Conservation (phyloP, 2,113 vertebrate genomes). For the Anoura caudifer region DNA sequence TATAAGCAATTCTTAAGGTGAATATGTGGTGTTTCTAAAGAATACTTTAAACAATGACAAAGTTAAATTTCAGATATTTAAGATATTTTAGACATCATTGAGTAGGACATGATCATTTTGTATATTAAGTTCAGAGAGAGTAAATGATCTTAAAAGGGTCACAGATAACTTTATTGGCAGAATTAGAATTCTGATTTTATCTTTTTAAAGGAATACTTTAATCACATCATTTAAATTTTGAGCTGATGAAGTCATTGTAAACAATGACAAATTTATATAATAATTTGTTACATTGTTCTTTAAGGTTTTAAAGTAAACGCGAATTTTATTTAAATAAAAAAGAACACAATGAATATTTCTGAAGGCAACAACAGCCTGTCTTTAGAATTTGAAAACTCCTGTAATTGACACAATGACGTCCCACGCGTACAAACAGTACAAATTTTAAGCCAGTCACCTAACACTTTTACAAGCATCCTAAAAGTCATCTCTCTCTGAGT, state of each 20-base stretch:
- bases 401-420: background rate
- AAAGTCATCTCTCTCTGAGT: background rate
- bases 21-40: background rate
- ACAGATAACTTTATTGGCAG: background rate
- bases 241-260: background rate
- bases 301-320: background rate
- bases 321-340: background rate
- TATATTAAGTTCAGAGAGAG: background rate
- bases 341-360: background rate
- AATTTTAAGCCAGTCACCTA: background rate
- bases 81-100: background rate
- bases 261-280: background rate
- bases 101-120: background rate
- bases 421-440: background rate
- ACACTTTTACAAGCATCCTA: background rate
- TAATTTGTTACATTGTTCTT: background rate
- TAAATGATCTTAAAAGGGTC: background rate
- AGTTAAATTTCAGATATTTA: background rate
- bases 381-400: background rate
- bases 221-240: background rate
- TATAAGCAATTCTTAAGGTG: background rate
- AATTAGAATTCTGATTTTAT: background rate
- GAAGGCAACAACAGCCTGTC: background rate
- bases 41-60: background rate
- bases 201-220: background rate